A percentile compares a stretch with the other conserved stretches of the same genome.
Conservation (phyloP, 2,113 vertebrate genomes). For the Haliaeetus leucogaster region DNA sequence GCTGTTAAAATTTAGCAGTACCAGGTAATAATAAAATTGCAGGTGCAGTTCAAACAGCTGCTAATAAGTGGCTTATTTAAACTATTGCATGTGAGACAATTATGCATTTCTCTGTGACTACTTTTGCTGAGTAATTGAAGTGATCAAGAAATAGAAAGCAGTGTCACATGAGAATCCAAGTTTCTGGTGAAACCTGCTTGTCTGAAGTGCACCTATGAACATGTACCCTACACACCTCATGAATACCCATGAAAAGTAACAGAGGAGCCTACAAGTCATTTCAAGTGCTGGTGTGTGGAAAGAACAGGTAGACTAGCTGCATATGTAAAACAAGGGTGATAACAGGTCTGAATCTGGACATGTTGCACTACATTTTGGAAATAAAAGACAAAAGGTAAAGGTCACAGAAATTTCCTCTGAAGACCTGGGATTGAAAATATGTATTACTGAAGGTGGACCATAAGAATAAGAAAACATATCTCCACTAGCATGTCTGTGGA, state of each 20-base stretch:
- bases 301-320: background rate
- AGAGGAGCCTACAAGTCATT: background rate
- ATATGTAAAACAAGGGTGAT: background rate
- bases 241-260: background rate
- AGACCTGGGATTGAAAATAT: background rate
- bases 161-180: background rate
- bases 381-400: background rate
- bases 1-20: background rate
- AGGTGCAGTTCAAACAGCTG: background rate
- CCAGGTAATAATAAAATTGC: background rate
- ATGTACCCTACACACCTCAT: rapidly evolving
- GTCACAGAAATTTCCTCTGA: background rate
- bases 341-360: background rate
- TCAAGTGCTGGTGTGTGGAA: background rate
- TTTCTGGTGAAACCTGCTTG: background rate
- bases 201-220: background rate
- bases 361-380: background rate
- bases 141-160: background rate
- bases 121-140: background rate
- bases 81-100: background rate
- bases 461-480: background rate
- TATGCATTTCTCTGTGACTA: background rate
- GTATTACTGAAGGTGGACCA: background rate
- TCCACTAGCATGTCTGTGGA: background rate
- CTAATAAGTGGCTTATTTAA: background rate